Evolutionary conservation across 2,888 invertebrate genomes (phyloP).

Genomic region (Chymomyza fuscimana): DNA sequence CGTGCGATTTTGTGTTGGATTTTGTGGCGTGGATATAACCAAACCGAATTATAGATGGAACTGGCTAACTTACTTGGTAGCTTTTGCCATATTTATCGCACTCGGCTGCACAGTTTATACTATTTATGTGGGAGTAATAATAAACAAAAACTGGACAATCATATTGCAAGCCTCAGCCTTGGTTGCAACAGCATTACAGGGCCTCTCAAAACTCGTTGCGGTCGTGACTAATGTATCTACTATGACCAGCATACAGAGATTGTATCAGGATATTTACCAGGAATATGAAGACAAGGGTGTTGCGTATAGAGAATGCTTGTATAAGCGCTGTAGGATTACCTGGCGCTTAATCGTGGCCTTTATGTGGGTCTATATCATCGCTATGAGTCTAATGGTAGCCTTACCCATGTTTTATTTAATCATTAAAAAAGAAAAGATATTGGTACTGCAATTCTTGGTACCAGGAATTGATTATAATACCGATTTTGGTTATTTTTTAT

Average conservation of each 20-base stretch:
- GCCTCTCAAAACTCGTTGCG: conserved; percentile 32
- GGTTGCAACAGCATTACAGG: conserved; percentile 53
- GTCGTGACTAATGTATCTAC: conserved; percentile 2
- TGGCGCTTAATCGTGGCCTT: conserved; percentile 40
- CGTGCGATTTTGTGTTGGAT: conserved; percentile 36
- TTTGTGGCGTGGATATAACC: conserved; percentile 56
- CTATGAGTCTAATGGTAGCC: conserved; percentile 5
- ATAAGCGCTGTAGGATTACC: conserved; percentile 32
- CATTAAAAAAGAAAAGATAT: conserved; percentile 36
- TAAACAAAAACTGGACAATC: conserved; percentile 50
- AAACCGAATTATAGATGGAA: conserved; percentile 43
- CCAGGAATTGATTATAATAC: conserved; percentile 52
- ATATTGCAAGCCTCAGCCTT: conserved; percentile 54
- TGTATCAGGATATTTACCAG: conserved; percentile 46
- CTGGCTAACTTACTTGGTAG: conserved; percentile 45
- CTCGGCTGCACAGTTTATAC: conserved; percentile 58
- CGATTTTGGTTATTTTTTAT: conserved; percentile 40
- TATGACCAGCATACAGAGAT: not conserved
- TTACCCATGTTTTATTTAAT: conserved; percentile 44
- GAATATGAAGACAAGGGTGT: conserved; percentile 47
- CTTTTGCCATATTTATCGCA: conserved; percentile 32
- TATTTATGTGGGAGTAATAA: conserved; percentile 50
- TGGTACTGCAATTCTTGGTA: conserved; percentile 59
- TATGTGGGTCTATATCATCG: conserved; percentile 25
- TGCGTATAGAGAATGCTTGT: conserved; percentile 42